Conservation (phyloP, 2,888 invertebrate genomes). For the Euclidia mi region DNA sequence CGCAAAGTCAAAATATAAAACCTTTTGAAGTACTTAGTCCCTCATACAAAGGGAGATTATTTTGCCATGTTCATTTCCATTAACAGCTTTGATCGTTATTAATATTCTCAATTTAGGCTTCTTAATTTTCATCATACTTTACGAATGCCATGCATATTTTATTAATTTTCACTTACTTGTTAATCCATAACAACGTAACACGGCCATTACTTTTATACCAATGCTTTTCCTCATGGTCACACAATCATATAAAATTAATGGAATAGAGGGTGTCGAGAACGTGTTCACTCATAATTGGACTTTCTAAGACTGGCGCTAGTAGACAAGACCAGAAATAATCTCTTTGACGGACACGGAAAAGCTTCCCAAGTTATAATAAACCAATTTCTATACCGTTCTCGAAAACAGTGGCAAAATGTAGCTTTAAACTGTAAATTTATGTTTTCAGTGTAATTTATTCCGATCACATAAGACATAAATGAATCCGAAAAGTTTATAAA, state of each 20-base stretch:
- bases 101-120: too few species aligned
- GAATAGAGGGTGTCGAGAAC: neutral
- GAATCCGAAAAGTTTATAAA: constrained; percentile 79
- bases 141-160: too few species aligned
- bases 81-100: too few species aligned
- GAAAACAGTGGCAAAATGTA: constrained; percentile 34
- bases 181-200: neutral
- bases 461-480: constrained; percentile 71
- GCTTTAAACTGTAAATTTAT: constrained; percentile 45
- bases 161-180: too few species aligned
- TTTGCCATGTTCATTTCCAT: too few species aligned
- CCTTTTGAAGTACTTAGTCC: too few species aligned
- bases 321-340: constrained; percentile 31
- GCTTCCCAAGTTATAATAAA: constrained; percentile 47
- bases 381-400: constrained; percentile 41
- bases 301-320: neutral
- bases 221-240: neutral
- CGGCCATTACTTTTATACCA: neutral
- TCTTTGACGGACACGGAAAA: constrained; percentile 26
- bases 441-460: constrained; percentile 68
- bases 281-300: constrained; percentile 8
- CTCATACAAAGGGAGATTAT: too few species aligned
- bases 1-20: too few species aligned
- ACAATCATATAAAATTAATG: constrained; percentile 6
- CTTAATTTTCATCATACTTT: too few species aligned